Evolutionary conservation across 2,113 vertebrate species (phyloP).

Genomic region (Plectropomus leopardus): DNA sequence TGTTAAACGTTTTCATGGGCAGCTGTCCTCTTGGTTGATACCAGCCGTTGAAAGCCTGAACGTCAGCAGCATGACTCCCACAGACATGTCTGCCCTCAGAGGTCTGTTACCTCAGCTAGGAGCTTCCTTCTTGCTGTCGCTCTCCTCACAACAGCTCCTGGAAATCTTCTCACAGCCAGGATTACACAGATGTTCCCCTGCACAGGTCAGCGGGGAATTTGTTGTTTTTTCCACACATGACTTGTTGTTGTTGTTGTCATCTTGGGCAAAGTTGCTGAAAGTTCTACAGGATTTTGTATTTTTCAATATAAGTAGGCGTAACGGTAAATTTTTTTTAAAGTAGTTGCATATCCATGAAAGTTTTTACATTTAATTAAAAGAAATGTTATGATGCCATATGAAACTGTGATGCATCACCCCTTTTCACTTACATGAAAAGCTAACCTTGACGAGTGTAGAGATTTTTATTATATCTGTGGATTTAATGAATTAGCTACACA

Average conservation of each 20-base stretch:
- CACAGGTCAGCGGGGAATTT: slow-evolving; percentile 83
- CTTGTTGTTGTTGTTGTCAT: background rate
- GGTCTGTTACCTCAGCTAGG: slow-evolving; percentile 88
- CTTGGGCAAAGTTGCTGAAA: background rate
- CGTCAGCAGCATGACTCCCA: slow-evolving; percentile 77
- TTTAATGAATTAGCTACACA: background rate
- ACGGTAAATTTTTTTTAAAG: background rate
- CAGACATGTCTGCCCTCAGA: slow-evolving; percentile 81
- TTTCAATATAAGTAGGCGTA: background rate
- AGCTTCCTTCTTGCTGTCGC: slow-evolving; percentile 84
- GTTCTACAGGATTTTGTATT: background rate
- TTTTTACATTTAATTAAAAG: background rate
- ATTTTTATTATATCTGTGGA: background rate
- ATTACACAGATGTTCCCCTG: slow-evolving; percentile 81
- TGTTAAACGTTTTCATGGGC: slow-evolving; percentile 24
- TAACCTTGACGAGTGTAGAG: background rate
- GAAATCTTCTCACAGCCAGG: slow-evolving; percentile 84
- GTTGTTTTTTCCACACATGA: background rate
- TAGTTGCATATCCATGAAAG: background rate
- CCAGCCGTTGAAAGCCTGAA: slow-evolving; percentile 82
- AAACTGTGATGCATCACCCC: background rate
- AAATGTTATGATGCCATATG: background rate
- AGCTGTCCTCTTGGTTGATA: slow-evolving; percentile 89
- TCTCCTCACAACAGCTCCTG: slow-evolving; percentile 84
- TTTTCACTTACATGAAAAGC: background rate